Evolutionary conservation across 2,888 invertebrate species (phyloP).

Genomic region (Thera obeliscata): DNA sequence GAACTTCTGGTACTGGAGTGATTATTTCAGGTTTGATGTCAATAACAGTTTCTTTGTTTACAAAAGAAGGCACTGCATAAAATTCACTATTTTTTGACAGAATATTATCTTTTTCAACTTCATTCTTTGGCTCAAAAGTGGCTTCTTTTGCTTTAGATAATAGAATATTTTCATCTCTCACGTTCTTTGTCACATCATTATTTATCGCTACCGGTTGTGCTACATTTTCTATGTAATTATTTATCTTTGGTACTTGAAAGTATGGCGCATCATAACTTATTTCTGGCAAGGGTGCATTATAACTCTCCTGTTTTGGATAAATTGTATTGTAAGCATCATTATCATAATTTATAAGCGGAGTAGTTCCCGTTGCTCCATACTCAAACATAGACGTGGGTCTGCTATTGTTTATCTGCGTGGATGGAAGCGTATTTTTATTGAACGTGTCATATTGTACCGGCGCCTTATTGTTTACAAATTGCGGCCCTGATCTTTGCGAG

Average conservation of each 20-base stretch:
- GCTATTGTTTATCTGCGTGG: conserved; percentile 56
- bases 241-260: conserved; percentile 49
- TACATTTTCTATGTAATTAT: conserved; percentile 39
- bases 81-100: conserved; percentile 11
- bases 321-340: conserved; percentile 50
- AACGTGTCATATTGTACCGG: conserved; percentile 49
- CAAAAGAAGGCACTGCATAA: conserved; percentile 8
- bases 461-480: conserved; percentile 51
- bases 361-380: conserved; percentile 46
- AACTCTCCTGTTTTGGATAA: conserved; percentile 52
- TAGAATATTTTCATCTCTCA: conserved; percentile 7
- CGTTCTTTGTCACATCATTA: conserved; percentile 32
- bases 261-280: conserved; percentile 66
- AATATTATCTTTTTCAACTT: conserved; percentile 23
- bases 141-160: conserved; percentile 9
- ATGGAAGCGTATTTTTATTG: conserved; percentile 51
- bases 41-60: conserved; percentile 23
- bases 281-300: conserved; percentile 55
- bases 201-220: conserved; percentile 34
- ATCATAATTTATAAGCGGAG: conserved; percentile 51
- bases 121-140: not conserved
- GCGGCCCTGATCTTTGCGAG: conserved; percentile 43
- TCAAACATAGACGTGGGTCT: conserved; percentile 61
- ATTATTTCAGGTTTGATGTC: conserved; percentile 29
- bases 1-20: conserved; percentile 32